Percentiles rank a stretch among this genome's conserved stretches.
Evolutionary conservation across 2,797 vertebrate genomes (phyloP).

Genomic region (Chaetodon trifasciatus): DNA sequence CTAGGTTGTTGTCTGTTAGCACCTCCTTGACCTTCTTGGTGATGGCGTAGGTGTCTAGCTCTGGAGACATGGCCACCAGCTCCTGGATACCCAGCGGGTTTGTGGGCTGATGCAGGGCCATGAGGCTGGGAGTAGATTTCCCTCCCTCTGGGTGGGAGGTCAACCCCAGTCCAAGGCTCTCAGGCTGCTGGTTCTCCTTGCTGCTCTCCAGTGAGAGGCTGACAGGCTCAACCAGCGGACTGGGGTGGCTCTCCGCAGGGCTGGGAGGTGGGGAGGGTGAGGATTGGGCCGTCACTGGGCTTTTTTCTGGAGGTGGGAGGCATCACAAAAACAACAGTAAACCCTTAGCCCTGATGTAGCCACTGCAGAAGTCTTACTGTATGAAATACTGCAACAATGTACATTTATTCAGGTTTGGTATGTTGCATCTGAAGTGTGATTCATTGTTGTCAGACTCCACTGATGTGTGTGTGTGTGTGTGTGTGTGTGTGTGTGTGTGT

Average conservation of each 20-base stretch:
- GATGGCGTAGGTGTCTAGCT: constrained; percentile 97
- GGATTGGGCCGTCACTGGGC: constrained; percentile 87
- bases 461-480: background rate
- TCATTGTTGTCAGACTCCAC: background rate
- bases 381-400: no score
- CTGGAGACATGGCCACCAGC: constrained; percentile 95
- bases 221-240: constrained; percentile 89
- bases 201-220: constrained; percentile 93
- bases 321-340: constrained; percentile 8
- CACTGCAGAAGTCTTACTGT: background rate
- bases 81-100: constrained; percentile 94
- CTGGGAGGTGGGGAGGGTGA: constrained; percentile 94
- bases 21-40: constrained; percentile 99
- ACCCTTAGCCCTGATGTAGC: background rate
- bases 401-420: background rate
- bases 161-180: constrained; percentile 81
- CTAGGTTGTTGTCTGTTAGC: constrained; percentile 98
- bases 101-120: constrained; percentile 82
- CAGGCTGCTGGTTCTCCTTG: constrained; percentile 97
- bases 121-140: constrained; percentile 83
- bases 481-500: background rate
- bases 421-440: background rate
- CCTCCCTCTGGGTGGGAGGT: constrained; percentile 80
- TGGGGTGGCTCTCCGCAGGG: constrained; percentile 88
- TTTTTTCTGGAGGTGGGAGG: constrained; percentile 82